phyloP scores from a whole-genome alignment of 2,113 vertebrate species.

The Muntiacus muntjak region DNA sequence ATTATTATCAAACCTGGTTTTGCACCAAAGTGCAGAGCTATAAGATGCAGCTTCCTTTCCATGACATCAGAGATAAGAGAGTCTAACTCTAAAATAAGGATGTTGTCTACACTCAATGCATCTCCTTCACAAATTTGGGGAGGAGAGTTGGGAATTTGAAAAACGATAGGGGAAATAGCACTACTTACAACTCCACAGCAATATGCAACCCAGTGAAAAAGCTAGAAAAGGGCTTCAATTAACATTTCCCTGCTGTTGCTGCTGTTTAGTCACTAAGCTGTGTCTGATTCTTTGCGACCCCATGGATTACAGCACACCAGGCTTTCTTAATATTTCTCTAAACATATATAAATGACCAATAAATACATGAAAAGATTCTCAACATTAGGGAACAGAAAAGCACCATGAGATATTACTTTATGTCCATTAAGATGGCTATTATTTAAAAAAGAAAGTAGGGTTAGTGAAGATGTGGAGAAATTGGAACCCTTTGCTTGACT shows the following conservation, averaged over 20 bases:
- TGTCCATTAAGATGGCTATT: fast-evolving
- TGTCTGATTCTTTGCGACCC: neutral
- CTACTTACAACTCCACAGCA: neutral
- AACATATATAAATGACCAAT: fast-evolving
- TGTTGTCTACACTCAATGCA: fast-evolving
- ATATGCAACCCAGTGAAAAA: too few relatives aligned
- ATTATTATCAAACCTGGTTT: neutral
- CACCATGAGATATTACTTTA: fast-evolving
- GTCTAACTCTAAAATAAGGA: neutral
- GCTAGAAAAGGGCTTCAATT: neutral
- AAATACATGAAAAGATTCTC: neutral
- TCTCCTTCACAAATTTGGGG: neutral
- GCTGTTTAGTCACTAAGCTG: neutral
- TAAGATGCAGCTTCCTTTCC: neutral
- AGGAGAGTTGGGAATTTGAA: neutral
- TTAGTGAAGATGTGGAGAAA: fast-evolving
- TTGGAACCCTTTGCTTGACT: fast-evolving
- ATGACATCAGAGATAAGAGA: neutral
- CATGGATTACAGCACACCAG: neutral
- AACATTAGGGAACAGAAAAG: fast-evolving
- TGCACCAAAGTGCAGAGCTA: too few relatives aligned
- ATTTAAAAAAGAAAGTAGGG: fast-evolving
- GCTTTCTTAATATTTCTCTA: neutral
- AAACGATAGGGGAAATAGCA: neutral
- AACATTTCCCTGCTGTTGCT: neutral